Conservation (phyloP, 1,140 invertebrate species). For the Drepana arcuata region DNA sequence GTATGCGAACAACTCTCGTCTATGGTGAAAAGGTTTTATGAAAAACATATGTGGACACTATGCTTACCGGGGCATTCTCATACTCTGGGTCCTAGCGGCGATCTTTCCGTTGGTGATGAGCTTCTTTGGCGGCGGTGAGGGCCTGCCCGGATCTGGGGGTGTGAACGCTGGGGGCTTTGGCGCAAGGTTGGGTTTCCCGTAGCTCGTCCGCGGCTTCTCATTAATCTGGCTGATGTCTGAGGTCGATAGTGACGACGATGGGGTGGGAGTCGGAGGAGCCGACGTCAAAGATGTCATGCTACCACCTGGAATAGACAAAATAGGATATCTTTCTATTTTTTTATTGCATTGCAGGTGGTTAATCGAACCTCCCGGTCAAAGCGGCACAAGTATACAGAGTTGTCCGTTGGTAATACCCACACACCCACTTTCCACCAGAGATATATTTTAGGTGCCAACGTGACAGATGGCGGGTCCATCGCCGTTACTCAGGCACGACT, state of each 20-base stretch:
- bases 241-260: constrained; percentile 41
- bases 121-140: constrained; percentile 65
- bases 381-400: too few relatives aligned
- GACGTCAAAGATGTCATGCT: constrained; percentile 56
- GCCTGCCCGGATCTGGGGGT: constrained; percentile 42
- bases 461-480: too few relatives aligned
- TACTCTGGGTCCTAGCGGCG: constrained; percentile 69
- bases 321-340: too few relatives aligned
- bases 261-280: constrained; percentile 31
- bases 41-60: too few relatives aligned
- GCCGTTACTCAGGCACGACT: too few relatives aligned
- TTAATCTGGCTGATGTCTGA: constrained; percentile 48
- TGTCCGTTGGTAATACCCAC: too few relatives aligned
- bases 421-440: too few relatives aligned
- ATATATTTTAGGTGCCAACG: too few relatives aligned
- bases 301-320: constrained; percentile 43
- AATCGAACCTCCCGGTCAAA: too few relatives aligned
- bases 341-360: too few relatives aligned
- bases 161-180: constrained; percentile 66
- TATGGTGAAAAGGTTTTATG: too few relatives aligned
- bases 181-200: constrained; percentile 73
- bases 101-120: constrained; percentile 64
- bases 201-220: constrained; percentile 48
- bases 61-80: constrained; percentile 65
- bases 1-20: too few relatives aligned